Percentiles rank a stretch among this genome's conserved stretches.
Evolutionary conservation across 2,113 vertebrate species (phyloP).

Genomic region (Solea senegalensis): DNA sequence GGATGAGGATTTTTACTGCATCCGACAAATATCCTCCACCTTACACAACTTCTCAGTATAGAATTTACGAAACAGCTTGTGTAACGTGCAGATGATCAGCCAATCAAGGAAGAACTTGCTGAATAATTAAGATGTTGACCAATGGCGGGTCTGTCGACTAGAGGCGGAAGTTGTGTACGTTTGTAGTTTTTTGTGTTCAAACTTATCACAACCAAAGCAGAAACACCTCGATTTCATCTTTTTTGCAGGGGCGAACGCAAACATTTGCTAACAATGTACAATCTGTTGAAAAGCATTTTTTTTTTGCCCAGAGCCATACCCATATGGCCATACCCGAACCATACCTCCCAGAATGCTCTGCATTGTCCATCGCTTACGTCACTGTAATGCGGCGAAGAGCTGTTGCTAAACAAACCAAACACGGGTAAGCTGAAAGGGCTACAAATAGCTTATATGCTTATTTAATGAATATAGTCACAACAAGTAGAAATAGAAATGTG

Average conservation of each 20-base stretch:
- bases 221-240: too few relatives aligned
- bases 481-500: background rate
- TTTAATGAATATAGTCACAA: too few relatives aligned
- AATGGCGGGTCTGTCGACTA: constrained; percentile 33
- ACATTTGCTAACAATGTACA: too few relatives aligned
- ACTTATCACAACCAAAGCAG: background rate
- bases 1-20: background rate
- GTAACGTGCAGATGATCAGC: constrained; percentile 49
- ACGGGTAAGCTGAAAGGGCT: constrained; percentile 48
- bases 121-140: constrained; percentile 14
- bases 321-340: background rate
- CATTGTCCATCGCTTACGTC: background rate
- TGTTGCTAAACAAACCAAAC: constrained; percentile 52
- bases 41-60: constrained; percentile 56
- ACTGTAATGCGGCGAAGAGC: constrained; percentile 43
- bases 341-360: constrained; percentile 53
- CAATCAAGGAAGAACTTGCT: constrained; percentile 56
- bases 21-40: background rate
- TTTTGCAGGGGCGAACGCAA: too few relatives aligned
- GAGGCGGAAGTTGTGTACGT: background rate
- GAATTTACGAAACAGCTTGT: constrained; percentile 73
- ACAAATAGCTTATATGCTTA: background rate
- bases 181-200: background rate
- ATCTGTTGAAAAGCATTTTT: too few relatives aligned
- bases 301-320: too few relatives aligned